phyloP scores from a whole-genome alignment of 2,113 vertebrate genomes.

The Mastomys natalensis region DNA sequence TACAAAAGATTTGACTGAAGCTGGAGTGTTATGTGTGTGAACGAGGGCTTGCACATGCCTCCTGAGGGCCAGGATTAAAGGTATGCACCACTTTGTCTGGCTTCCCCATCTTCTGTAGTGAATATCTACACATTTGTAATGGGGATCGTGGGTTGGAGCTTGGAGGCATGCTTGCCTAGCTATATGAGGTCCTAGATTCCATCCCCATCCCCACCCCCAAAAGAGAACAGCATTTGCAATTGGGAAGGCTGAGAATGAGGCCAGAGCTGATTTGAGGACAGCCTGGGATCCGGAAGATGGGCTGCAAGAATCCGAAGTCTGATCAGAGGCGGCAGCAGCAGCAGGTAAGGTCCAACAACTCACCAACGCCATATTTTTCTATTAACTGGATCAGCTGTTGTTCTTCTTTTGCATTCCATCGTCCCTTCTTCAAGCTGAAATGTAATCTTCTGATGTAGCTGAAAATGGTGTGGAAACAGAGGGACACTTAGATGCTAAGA shows the following conservation, averaged over 20 bases:
- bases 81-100: background rate
- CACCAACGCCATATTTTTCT: constrained; percentile 93
- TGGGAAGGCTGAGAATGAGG: background rate
- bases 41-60: too few species aligned
- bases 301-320: background rate
- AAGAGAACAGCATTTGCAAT: background rate
- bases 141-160: background rate
- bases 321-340: background rate
- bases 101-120: accelerated
- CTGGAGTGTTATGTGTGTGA: background rate
- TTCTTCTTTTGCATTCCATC: constrained; percentile 90
- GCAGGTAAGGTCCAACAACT: constrained; percentile 1
- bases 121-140: accelerated
- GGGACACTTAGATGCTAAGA: accelerated
- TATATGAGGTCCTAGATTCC: background rate
- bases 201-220: background rate
- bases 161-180: background rate
- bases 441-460: constrained; percentile 93
- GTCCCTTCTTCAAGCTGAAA: constrained; percentile 89
- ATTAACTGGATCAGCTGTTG: constrained; percentile 88
- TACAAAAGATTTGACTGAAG: accelerated
- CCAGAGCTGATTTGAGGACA: too few species aligned
- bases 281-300: accelerated
- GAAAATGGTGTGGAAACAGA: background rate
- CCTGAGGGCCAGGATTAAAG: background rate